Evolutionary conservation across 2,113 vertebrate genomes (phyloP), one percentile per base, ranked within the genome.

Genomic region (Periophthalmus modestus): DNA sequence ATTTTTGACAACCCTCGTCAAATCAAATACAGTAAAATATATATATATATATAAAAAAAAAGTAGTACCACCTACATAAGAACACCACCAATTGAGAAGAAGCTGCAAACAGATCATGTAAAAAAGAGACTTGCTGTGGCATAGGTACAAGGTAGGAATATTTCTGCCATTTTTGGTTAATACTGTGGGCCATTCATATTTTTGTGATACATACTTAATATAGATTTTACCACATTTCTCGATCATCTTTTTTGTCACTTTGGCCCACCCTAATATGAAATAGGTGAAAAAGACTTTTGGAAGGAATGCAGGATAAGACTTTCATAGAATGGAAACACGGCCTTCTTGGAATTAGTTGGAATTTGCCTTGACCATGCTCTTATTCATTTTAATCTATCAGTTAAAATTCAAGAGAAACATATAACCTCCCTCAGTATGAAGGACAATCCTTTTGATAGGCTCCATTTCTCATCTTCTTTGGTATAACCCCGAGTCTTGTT

Each of bases 401-500:
- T 43, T 54, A 54, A n/a, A 54, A 54, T n/a, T n/a, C 19, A 55
- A 55, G 7, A 59, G 57, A 28, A 59, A 12, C 6, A 23, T 59
- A 14, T 59, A 57, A 12, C n/a, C 12, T 12, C 24, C 57, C 2
- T 59, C n/a, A 55, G 57, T 15, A 15, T 28, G 10, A 59, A 59
- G 13, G 23, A 15, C 57, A 59, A 59, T 14, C 57, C 57, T 24
- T 59, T 15, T 14, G 59, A 62, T 34, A 34, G 59, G 57, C 58
- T 61, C 52, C 52, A 55, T 55, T 55, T 55, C 52, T 55, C 52
- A 55, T 55, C n/a, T 52, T 74, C 72, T 63, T 73, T 81, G 74
- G 76, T 83, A n/a, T 55, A 73, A 73, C 77, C 75, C 75, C 78
- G 78, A 86, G 71, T 28, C 70, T 59, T 69, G 68, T 82, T 82